Base-by-base conservation (phyloP, 2,797 vertebrate species). In the Pagetopsis macropterus region DNA sequence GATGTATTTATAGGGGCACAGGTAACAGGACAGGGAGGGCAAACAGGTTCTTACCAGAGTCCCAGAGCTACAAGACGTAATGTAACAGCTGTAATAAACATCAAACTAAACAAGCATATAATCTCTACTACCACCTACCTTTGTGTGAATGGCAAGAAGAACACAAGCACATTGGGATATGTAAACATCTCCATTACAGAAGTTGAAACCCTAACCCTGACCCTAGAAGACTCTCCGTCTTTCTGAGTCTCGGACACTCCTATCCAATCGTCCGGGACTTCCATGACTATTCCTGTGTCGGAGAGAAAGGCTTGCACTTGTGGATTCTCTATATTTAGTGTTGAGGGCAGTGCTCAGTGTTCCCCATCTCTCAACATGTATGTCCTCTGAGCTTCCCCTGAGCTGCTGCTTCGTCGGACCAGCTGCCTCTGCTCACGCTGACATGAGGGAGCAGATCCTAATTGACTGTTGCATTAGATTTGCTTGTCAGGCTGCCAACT, bases 381-480 rank as follows among this genome's bases (percentile, higher is more conserved):
- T 75, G 74, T 88, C 72, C 63, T 50, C 6, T 58, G 44, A 80
- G 71, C 77, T 83, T 81, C 76, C 66, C 70, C 65, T n/a, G 56
- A 81, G 77, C 79, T 74, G 75, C 82, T 72, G 80, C 84, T 78
- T 75, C 78, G 72, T 78, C 65, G 51, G 10, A 78, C 78, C 90
- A 90, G 87, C 88, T 92, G 88, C 50, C 40, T 81, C 79, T 85
- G 83, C 66, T 90, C 85, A 88, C 11, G 67, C 77, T 55, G 74
- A 85, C 84, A 82, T 70, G 60, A 74, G 77, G 60, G 78, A 84
- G 73, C 60, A 65, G 60, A 88, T 87, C 76, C 76, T 82, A 88
- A 88, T 71, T 81, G 84, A 86, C 78, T 84, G 82, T 81, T 88
- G 81, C 87, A 79, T 83, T 89, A 86, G 78, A 84, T 88, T 84